Conservation (phyloP, 2,113 vertebrate species). For the Stigmatopora nigra region DNA sequence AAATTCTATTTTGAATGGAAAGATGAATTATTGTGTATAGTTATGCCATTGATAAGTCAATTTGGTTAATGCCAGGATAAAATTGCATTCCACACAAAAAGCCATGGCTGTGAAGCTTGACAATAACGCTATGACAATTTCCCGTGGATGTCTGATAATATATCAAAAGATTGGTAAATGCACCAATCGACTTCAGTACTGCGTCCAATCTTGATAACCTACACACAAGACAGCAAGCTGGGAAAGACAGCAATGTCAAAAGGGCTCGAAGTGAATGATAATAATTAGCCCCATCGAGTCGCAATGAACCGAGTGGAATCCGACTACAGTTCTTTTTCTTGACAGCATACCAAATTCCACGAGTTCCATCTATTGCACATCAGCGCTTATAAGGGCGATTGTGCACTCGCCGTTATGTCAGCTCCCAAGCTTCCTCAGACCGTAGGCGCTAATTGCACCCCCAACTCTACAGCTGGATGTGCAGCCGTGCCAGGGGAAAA, state of each 20-base stretch:
- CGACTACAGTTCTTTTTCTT: not conserved
- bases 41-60: not conserved
- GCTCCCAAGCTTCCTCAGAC: slow-evolving; percentile 3
- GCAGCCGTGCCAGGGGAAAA: slow-evolving; percentile 49
- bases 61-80: not conserved
- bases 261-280: not conserved
- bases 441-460: slow-evolving; percentile 11
- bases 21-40: not conserved
- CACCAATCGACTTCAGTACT: not conserved
- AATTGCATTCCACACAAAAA: not conserved
- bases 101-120: not conserved
- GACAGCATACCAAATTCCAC: not conserved
- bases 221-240: not conserved
- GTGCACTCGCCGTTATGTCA: not conserved
- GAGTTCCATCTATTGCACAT: slow-evolving; percentile 6
- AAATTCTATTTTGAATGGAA: not conserved
- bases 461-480: slow-evolving; percentile 58
- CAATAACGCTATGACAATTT: not conserved
- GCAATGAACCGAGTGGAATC: slow-evolving; percentile 4
- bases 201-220: not conserved
- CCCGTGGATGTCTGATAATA: not conserved
- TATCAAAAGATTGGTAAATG: not conserved
- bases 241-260: not conserved
- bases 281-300: slow-evolving; percentile 7
- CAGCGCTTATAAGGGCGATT: not conserved